A percentile compares a stretch with the other conserved stretches of the same genome.
Conservation (phyloP, 1,140 invertebrate genomes). For the Drosophila gunungcola region DNA sequence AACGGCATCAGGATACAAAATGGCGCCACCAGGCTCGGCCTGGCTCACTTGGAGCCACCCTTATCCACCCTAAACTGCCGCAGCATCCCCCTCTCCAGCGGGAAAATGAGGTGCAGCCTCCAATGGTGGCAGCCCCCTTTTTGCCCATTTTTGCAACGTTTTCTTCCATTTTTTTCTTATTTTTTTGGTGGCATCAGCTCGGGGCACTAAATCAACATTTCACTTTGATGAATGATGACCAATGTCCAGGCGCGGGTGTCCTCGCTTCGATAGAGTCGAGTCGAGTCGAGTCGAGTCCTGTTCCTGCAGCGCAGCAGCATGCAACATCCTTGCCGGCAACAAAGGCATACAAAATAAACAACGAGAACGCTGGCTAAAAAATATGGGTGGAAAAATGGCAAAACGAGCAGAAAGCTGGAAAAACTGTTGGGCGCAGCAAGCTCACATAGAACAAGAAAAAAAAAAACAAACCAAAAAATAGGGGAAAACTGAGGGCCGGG, state of each 20-base stretch:
- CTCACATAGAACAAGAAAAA: neutral
- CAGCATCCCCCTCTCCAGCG: no score
- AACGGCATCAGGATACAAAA: slow-evolving; percentile 29
- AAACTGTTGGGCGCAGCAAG: slow-evolving; percentile 54
- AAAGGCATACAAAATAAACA: slow-evolving; percentile 31
- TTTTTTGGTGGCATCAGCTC: slow-evolving; percentile 39
- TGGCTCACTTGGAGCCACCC: neutral
- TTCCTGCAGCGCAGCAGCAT: slow-evolving; percentile 69
- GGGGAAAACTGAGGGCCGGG: neutral
- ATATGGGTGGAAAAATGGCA: slow-evolving; percentile 46
- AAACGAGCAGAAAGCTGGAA: slow-evolving; percentile 59
- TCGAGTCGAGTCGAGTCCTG: slow-evolving; percentile 60
- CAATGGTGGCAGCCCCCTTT: slow-evolving; percentile 30
- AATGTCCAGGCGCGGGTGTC: slow-evolving; percentile 78
- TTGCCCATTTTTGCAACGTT: slow-evolving; percentile 16
- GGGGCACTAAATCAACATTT: slow-evolving; percentile 82
- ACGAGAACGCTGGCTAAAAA: slow-evolving; percentile 15
- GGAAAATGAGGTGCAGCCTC: slow-evolving; percentile 45
- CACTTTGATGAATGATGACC: slow-evolving; percentile 83
- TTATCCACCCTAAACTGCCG: neutral
- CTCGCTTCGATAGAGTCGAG: slow-evolving; percentile 55
- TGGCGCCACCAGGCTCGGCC: slow-evolving; percentile 20
- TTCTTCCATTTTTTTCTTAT: slow-evolving; percentile 1
- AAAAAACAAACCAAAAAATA: neutral
- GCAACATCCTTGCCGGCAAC: slow-evolving; percentile 38